Conservation (phyloP, 2,888 invertebrate genomes). For the Glaucopsyche alexis region DNA sequence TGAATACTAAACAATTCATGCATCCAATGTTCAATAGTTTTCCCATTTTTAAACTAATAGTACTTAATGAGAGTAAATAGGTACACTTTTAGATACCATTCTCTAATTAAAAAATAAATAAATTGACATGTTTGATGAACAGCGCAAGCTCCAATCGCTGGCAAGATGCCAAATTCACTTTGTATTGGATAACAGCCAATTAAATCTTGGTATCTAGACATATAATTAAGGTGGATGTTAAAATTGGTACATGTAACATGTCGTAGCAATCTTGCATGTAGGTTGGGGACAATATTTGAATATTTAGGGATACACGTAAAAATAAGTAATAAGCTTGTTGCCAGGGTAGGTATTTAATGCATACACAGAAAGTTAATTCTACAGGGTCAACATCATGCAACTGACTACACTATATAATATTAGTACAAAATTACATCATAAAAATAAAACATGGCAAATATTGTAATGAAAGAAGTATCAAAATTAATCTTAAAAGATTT, state of each 20-base stretch:
- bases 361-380: background rate
- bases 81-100: conserved; percentile 30
- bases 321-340: background rate
- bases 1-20: background rate
- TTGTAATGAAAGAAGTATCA: background rate
- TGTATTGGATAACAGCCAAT: conserved; percentile 79
- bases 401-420: background rate
- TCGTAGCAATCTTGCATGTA: conserved; percentile 56
- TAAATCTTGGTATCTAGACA: conserved; percentile 67
- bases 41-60: background rate
- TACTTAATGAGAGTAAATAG: conserved; percentile 21
- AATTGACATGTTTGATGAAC: conserved; percentile 75
- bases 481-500: background rate
- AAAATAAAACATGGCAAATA: background rate
- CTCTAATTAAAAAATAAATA: conserved; percentile 62
- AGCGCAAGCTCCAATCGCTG: conserved; percentile 71
- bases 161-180: conserved; percentile 71
- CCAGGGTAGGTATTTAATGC: background rate
- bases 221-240: conserved; percentile 54
- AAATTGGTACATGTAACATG: conserved; percentile 69
- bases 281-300: background rate
- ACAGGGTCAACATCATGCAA: background rate
- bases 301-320: background rate
- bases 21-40: background rate
- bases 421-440: background rate